Conservation (phyloP, 2,888 invertebrate genomes). For the Pandemis heparana region DNA sequence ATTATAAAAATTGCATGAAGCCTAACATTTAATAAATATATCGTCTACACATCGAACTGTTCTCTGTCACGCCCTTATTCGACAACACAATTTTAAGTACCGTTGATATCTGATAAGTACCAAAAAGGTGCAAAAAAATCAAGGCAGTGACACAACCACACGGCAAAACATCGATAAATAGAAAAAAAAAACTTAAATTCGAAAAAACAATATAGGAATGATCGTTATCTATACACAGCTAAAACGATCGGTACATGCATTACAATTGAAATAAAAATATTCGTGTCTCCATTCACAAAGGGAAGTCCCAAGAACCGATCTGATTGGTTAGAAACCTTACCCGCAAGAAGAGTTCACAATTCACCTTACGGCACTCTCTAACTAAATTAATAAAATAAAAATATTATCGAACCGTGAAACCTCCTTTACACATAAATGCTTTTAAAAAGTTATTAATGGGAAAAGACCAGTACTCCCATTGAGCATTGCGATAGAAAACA, state of each 20-base stretch:
- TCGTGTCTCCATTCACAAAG: conserved; percentile 43
- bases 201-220: conserved; percentile 74
- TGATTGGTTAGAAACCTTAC: conserved; percentile 66
- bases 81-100: conserved; percentile 46
- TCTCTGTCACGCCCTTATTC: conserved; percentile 28
- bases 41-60: conserved; percentile 19
- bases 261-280: conserved; percentile 50
- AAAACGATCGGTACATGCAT: conserved; percentile 66
- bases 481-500: conserved; percentile 47
- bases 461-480: conserved; percentile 59
- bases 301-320: conserved; percentile 65
- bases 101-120: conserved; percentile 45
- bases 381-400: conserved; percentile 41
- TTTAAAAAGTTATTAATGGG: conserved; percentile 56
- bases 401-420: conserved; percentile 42
- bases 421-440: conserved; percentile 68
- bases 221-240: conserved; percentile 64
- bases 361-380: conserved; percentile 43
- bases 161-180: conserved; percentile 54
- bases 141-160: conserved; percentile 57
- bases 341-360: conserved; percentile 53
- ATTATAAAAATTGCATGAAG: conserved; percentile 26
- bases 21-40: conserved; percentile 25
- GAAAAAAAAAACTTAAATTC: conserved; percentile 70
- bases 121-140: conserved; percentile 53